Conservation (phyloP, 2,113 vertebrate genomes). For the Cercopithecus mona region DNA sequence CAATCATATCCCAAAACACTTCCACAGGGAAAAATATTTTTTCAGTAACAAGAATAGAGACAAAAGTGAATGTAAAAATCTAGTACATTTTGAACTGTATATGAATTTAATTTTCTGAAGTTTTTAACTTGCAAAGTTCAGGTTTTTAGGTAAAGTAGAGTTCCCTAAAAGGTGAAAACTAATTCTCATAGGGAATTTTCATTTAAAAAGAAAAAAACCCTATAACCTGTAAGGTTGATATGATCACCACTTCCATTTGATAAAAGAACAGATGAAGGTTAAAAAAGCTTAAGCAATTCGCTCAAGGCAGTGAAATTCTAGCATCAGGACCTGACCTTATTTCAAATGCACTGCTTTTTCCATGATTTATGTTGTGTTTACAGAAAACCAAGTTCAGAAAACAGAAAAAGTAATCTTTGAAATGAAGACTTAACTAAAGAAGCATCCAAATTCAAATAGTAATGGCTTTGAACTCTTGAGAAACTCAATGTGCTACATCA, state of each 20-base stretch:
- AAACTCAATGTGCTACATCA: background rate
- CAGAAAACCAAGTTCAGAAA: background rate
- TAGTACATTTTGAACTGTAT: background rate
- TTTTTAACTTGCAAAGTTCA: background rate
- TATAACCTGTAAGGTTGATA: background rate
- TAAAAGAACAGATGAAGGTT: background rate
- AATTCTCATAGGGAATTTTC: background rate
- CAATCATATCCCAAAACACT: background rate
- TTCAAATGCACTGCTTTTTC: background rate
- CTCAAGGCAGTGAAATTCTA: background rate
- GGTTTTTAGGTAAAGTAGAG: background rate
- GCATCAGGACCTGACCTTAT: background rate
- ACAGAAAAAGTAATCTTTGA: background rate
- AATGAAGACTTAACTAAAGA: background rate
- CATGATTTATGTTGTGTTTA: constrained; percentile 11
- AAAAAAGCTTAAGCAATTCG: background rate
- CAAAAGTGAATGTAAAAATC: background rate
- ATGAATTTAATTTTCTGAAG: constrained; percentile 35
- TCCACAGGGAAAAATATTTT: background rate
- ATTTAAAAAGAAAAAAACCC: background rate
- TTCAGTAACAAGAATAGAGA: background rate
- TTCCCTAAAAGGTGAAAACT: background rate
- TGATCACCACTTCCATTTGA: background rate
- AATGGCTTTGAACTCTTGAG: background rate
- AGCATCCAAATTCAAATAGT: background rate